Conservation (phyloP, 2,113 vertebrate species). For the Paramormyrops kingsleyae region DNA sequence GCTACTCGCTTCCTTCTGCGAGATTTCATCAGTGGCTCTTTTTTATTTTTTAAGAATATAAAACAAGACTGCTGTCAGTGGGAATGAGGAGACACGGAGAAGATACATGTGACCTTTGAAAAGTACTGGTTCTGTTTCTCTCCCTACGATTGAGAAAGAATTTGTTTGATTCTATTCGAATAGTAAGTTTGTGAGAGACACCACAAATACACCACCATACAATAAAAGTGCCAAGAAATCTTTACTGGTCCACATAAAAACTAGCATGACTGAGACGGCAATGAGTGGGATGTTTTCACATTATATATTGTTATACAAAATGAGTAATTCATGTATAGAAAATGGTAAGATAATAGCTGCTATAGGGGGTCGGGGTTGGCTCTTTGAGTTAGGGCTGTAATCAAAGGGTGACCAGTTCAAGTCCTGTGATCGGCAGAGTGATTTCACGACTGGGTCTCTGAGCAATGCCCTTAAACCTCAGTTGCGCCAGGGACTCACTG, state of each 20-base stretch:
- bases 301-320: not conserved
- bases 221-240: not conserved
- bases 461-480: not conserved
- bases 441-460: not conserved
- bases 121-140: not conserved
- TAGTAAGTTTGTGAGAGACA: not conserved
- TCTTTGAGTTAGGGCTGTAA: not conserved
- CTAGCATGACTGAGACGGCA: not conserved
- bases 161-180: not conserved
- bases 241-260: not conserved
- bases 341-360: not conserved
- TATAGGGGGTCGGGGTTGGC: not conserved
- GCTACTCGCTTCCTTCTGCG: not conserved
- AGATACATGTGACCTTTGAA: not conserved
- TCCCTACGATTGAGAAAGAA: not conserved
- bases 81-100: not conserved
- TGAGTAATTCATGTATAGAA: not conserved
- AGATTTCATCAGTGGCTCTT: not conserved
- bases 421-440: not conserved
- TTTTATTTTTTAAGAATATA: not conserved
- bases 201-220: not conserved
- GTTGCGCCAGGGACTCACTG: not conserved
- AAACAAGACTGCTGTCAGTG: not conserved
- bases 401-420: not conserved
- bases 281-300: not conserved